Percentiles rank a stretch among this genome's conserved stretches.
These are phyloP conservation scores for Paratilapia polleni DNA, from an alignment of 2,113 vertebrate genomes.

Conservation along the genomic window DNA sequence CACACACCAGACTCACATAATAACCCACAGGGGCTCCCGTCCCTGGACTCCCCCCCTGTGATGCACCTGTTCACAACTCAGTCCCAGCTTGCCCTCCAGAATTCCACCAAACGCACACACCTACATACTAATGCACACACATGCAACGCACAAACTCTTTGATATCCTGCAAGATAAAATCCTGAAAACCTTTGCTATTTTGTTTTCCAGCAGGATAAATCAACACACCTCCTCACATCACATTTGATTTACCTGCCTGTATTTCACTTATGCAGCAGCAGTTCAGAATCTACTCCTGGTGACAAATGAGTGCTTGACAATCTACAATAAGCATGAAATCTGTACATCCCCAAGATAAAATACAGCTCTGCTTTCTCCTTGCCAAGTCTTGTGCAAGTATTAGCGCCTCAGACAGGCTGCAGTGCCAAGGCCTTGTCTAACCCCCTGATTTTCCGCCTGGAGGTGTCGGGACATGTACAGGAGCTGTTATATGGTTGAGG, in stretches of 20 bases:
- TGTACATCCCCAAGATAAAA: slow-evolving; percentile 57
- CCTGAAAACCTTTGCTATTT: neutral
- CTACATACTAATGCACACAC: slow-evolving; percentile 13
- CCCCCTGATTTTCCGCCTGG: slow-evolving; percentile 57
- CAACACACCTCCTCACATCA: slow-evolving; percentile 7
- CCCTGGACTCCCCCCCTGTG: slow-evolving; percentile 51
- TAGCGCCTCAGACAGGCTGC: slow-evolving; percentile 59
- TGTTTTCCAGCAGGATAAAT: neutral
- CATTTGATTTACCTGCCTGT: slow-evolving; percentile 7
- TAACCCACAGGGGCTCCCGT: slow-evolving; percentile 41
- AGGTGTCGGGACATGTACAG: slow-evolving; percentile 64
- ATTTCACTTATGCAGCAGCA: neutral
- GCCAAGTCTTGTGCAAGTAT: slow-evolving; percentile 43
- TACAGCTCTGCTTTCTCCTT: slow-evolving; percentile 6
- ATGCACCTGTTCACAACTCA: slow-evolving; percentile 71
- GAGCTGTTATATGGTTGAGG: slow-evolving; percentile 20
- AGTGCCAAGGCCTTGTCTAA: slow-evolving; percentile 59
- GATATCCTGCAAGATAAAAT: slow-evolving; percentile 1
- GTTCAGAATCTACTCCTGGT: neutral
- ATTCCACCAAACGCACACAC: slow-evolving; percentile 22
- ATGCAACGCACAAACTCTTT: slow-evolving; percentile 21
- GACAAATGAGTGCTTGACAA: slow-evolving; percentile 23
- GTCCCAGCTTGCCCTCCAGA: slow-evolving; percentile 48
- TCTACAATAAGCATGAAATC: neutral
- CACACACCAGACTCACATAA: neutral